Base-by-base conservation (phyloP, 2,113 vertebrate species). In the Ictidomys tridecemlineatus region DNA sequence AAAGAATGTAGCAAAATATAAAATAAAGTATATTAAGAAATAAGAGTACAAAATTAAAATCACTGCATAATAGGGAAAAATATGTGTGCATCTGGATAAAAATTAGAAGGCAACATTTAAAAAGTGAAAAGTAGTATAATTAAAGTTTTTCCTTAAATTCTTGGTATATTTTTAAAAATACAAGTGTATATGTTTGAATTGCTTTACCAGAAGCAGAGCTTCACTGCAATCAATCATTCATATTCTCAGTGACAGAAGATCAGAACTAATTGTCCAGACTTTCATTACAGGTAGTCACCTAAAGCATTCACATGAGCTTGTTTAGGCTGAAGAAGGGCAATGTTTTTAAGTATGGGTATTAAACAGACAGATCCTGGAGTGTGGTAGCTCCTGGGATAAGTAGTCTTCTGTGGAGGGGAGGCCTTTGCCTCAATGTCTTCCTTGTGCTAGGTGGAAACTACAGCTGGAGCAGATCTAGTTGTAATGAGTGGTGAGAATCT, bases 11-110 rank as follows among this genome's bases (percentile, higher is more conserved):
- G 9, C 89, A 18, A 92, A 92, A 92, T 30, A 42, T 58, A 72
- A 94, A 73, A 48, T 42, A 67, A 93, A 39, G 42, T 22, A 80
- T 20, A 34, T 83, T 87, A 88, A 86, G 74, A 93, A 83, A 65
- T 85, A 87, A 95, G 28, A 94, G 70, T 51, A 89, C 39, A 92
- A 96, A 92, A 90, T 34, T 92, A 30, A 32, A 87, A 78, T 70
- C 12, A 87, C 13, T 70, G 34, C 48, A 42, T 80, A 96, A 85
- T 83, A 91, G 74, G 13, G 92, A 91, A 95, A 70, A 83, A 76
- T 77, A 84, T 48, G 8, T 72, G 89, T 80, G 26, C 5, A 72
- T 72, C 79, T 93, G 42, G n/a, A 74, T 63, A 84, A 74, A n/a
- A 24, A 94, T 80, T 94, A 77, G 58, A 95, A 91, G 22, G n/a